Evolutionary conservation across 1,140 invertebrate genomes (phyloP).

Genomic region (Leptestheria dahalacensis): DNA sequence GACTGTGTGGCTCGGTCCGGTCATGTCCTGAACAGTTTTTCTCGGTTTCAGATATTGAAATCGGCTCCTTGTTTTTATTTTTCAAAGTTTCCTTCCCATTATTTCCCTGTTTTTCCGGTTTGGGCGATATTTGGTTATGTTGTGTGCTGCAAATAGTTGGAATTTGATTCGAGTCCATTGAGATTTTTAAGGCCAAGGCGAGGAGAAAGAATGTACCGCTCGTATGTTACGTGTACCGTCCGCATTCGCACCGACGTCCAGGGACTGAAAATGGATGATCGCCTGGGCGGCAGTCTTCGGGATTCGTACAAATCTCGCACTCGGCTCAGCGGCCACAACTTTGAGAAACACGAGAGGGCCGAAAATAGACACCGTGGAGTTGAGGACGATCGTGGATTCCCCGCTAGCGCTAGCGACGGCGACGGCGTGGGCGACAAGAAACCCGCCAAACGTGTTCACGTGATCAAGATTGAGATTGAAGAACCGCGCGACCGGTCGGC

Average conservation of each 20-base stretch:
- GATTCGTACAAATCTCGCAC: not conserved
- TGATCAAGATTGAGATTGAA: not conserved
- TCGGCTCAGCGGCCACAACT: not conserved
- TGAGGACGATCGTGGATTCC: not conserved
- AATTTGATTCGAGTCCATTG: not conserved
- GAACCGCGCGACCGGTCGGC: not conserved
- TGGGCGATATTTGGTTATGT: no score
- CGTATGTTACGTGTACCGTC: not conserved
- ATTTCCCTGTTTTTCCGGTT: no score
- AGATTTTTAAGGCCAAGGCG: no score
- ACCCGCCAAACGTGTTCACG: not conserved
- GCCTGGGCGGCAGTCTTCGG: not conserved
- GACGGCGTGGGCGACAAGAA: not conserved
- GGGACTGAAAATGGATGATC: not conserved
- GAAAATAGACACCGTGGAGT: not conserved
- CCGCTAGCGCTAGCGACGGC: not conserved
- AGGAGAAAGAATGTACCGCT: not conserved
- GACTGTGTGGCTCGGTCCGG: not conserved
- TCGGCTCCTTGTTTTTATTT: no score
- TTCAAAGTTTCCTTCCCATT: no score
- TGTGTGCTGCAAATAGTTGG: not conserved
- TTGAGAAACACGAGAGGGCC: not conserved
- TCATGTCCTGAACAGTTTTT: not conserved
- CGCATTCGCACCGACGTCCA: not conserved
- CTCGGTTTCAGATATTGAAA: no score